These are phyloP conservation scores for Haliclona indistincta DNA, from an alignment of 37 sponge, comb jelly and placozoan species.

Conservation along the genomic window DNA sequence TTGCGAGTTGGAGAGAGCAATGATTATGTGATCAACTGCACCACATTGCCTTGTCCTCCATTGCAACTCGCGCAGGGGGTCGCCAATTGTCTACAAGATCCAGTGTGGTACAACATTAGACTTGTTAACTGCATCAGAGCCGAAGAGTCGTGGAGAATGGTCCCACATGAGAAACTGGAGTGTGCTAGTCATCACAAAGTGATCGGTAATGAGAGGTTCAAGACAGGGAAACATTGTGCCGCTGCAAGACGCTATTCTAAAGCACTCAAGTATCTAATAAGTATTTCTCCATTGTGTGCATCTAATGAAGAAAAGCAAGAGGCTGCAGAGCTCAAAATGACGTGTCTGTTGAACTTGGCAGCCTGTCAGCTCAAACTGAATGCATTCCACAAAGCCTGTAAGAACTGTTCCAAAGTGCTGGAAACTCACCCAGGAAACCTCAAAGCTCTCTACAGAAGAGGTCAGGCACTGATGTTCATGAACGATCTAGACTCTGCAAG, in stretches of 20 bases:
- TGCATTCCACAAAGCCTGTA: conserved; percentile 25
- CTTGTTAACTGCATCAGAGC: conserved; percentile 32
- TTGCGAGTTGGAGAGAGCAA: conserved; percentile 48
- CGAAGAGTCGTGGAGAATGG: conserved; percentile 53
- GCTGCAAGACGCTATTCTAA: conserved; percentile 58
- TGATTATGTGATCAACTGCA: background rate
- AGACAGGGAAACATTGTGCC: background rate
- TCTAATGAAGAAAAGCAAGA: background rate
- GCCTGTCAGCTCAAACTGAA: conserved; percentile 73
- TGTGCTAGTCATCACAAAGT: conserved; percentile 44
- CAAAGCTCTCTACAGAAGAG: conserved; percentile 63
- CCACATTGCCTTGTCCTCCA: background rate
- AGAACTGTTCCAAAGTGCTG: conserved; percentile 51
- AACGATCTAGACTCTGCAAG: conserved; percentile 58
- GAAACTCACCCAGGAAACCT: conserved; percentile 19
- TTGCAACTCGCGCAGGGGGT: background rate
- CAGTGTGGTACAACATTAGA: conserved; percentile 10
- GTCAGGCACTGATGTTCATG: conserved; percentile 34
- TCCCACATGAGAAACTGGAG: conserved; percentile 12
- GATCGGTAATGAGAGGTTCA: conserved; percentile 42
- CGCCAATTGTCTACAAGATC: background rate
- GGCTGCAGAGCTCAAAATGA: conserved; percentile 6
- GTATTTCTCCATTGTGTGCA: background rate
- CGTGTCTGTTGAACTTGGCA: conserved; percentile 45
- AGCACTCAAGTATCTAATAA: conserved; percentile 43